Conservation (phyloP, 1,140 invertebrate species). For the Hypsibius dujardini region DNA sequence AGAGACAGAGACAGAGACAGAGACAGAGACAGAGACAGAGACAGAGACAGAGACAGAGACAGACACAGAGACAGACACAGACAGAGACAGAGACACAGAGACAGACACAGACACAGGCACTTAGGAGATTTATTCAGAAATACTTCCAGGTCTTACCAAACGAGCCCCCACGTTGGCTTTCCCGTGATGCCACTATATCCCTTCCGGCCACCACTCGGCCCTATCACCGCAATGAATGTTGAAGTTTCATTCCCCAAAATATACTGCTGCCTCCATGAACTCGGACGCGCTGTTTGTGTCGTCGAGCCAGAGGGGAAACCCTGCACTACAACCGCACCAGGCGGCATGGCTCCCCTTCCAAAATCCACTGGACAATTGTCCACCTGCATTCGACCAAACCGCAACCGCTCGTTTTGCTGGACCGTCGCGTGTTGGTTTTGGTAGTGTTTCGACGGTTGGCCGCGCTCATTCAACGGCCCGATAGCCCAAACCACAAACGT, state of each 20-base stretch:
- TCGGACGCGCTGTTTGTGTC: not conserved
- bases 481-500: slow-evolving; percentile 65
- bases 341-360: no score
- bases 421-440: not conserved
- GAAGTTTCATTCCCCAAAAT: slow-evolving; percentile 3
- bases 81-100: no score
- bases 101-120: not conserved
- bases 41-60: no score
- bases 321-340: not conserved
- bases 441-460: slow-evolving; percentile 44
- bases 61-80: no score
- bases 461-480: slow-evolving; percentile 54
- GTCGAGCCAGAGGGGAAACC: not conserved
- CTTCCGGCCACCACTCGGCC: slow-evolving; percentile 65
- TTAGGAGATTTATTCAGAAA: not conserved
- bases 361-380: no score
- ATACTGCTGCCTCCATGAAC: not conserved
- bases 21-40: no score
- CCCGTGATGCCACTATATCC: slow-evolving; percentile 70
- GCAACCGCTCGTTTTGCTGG: not conserved
- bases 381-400: not conserved
- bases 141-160: slow-evolving; percentile 6
- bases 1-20: no score
- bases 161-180: slow-evolving; percentile 28
- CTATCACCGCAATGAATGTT: slow-evolving; percentile 65